A percentile compares a stretch with the other conserved stretches of the same genome.
Evolutionary conservation across 2,113 vertebrate species (phyloP).

Genomic region (Cyprinus carpio): DNA sequence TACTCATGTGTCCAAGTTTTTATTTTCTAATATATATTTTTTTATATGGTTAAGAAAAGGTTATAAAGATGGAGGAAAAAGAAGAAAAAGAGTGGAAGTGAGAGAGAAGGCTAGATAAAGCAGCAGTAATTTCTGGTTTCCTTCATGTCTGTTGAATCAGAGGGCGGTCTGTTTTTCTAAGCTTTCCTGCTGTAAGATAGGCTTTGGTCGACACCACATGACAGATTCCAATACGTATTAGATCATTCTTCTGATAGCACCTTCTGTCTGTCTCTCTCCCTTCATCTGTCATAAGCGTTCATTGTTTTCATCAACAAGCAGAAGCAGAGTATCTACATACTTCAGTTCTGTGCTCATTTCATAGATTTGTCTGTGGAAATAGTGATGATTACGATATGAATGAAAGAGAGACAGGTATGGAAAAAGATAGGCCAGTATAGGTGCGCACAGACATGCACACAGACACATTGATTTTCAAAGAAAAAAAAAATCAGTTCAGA

Average conservation of each 20-base stretch:
- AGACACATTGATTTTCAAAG: background rate
- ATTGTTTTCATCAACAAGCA: constrained; percentile 59
- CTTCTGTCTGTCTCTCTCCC: background rate
- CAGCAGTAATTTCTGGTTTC: background rate
- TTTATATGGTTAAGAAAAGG: background rate
- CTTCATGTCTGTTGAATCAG: background rate
- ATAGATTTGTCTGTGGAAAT: constrained; percentile 46
- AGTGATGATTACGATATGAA: constrained; percentile 27
- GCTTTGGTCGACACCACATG: constrained; percentile 1
- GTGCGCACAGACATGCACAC: background rate
- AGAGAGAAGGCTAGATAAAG: background rate
- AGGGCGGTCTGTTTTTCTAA: constrained; percentile 12
- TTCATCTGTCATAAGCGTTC: constrained; percentile 52
- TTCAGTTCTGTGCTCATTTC: constrained; percentile 54
- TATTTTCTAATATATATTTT: background rate
- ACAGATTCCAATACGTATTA: constrained; percentile 47
- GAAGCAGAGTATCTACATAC: constrained; percentile 48
- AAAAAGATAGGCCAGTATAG: constrained; percentile 21
- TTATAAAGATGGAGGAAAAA: background rate
- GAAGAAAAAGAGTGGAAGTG: background rate
- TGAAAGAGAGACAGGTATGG: background rate
- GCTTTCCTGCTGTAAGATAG: background rate
- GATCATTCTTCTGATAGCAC: constrained; percentile 54
- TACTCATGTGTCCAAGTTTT: background rate
- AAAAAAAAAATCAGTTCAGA: background rate